A percentile compares a stretch with the other conserved stretches of the same genome.
These are phyloP conservation scores for Drosophila micromelanica DNA, from an alignment of 1,140 invertebrate species.

Conservation along the genomic window DNA sequence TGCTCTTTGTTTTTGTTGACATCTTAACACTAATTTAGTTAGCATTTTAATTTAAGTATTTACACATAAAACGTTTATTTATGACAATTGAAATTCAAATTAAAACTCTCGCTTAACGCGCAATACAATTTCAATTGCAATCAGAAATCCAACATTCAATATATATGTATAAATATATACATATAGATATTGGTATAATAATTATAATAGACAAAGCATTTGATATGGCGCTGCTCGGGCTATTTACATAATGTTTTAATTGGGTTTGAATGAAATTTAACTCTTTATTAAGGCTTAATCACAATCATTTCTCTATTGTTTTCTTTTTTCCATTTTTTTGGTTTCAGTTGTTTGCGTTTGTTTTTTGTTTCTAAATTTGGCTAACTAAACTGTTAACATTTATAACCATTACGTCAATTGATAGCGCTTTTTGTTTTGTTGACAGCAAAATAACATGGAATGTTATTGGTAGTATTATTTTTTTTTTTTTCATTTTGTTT, in stretches of 20 bases:
- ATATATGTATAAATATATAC: constrained; percentile 5
- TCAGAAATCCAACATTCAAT: constrained; percentile 35
- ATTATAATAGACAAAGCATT: constrained; percentile 36
- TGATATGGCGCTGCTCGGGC: constrained; percentile 44
- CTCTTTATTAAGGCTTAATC: constrained; percentile 66
- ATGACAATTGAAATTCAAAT: constrained; percentile 36
- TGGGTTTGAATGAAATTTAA: constrained; percentile 57
- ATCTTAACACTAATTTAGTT: constrained; percentile 71
- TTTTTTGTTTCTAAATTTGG: constrained; percentile 66
- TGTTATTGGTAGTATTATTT: constrained; percentile 57
- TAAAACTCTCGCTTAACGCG: constrained; percentile 17
- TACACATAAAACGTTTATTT: constrained; percentile 62
- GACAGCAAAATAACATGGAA: constrained; percentile 66
- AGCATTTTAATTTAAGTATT: constrained; percentile 60
- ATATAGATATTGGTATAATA: constrained; percentile 32
- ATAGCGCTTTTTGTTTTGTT: constrained; percentile 28
- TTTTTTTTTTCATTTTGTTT: constrained; percentile 4
- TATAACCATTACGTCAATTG: constrained; percentile 37
- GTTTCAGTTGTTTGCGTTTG: constrained; percentile 38
- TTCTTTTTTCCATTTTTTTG: constrained; percentile 7
- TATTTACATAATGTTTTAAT: constrained; percentile 55
- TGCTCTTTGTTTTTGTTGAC: constrained; percentile 35
- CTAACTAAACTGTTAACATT: constrained; percentile 70
- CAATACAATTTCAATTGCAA: constrained; percentile 11
- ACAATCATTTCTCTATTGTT: constrained; percentile 73